These are phyloP conservation scores for Drosophila chauvacae DNA, from an alignment of 1,140 invertebrate genomes.

Conservation along the genomic window DNA sequence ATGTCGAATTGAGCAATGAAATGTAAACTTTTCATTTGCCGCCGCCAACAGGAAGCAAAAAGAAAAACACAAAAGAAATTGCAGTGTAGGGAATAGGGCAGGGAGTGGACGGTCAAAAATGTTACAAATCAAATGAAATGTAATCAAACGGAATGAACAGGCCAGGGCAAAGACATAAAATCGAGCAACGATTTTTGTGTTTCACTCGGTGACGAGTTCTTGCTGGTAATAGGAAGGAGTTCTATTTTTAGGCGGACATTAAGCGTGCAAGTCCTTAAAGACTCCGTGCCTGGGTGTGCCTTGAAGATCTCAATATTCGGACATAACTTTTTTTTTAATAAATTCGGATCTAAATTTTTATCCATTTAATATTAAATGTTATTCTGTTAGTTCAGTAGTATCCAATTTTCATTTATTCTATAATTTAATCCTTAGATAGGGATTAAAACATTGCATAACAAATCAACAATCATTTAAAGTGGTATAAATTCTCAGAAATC, in stretches of 20 bases:
- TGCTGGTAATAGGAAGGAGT: background rate
- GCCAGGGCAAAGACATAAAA: constrained; percentile 16
- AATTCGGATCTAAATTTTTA: background rate
- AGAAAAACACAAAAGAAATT: constrained; percentile 29
- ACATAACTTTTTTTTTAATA: background rate
- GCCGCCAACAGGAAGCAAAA: constrained; percentile 37
- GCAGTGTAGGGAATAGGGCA: constrained; percentile 22
- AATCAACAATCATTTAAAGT: background rate
- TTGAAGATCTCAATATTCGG: too few species aligned
- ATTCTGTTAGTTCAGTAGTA: background rate
- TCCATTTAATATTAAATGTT: background rate
- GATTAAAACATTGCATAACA: background rate
- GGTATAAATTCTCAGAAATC: background rate
- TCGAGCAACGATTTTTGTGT: constrained; percentile 10
- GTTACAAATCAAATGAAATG: constrained; percentile 50
- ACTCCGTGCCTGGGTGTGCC: background rate
- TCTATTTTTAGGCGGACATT: constrained; percentile 15
- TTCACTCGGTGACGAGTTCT: constrained; percentile 19
- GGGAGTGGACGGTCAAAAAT: constrained; percentile 28
- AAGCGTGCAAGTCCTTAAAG: background rate
- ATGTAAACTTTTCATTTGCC: constrained; percentile 77
- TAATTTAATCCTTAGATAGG: background rate
- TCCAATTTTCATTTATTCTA: too few species aligned
- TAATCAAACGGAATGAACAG: constrained; percentile 47
- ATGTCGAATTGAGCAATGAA: constrained; percentile 76